These are phyloP conservation scores for Carabus problematicus DNA, from an alignment of 2,888 invertebrate genomes.

Conservation along the genomic window DNA sequence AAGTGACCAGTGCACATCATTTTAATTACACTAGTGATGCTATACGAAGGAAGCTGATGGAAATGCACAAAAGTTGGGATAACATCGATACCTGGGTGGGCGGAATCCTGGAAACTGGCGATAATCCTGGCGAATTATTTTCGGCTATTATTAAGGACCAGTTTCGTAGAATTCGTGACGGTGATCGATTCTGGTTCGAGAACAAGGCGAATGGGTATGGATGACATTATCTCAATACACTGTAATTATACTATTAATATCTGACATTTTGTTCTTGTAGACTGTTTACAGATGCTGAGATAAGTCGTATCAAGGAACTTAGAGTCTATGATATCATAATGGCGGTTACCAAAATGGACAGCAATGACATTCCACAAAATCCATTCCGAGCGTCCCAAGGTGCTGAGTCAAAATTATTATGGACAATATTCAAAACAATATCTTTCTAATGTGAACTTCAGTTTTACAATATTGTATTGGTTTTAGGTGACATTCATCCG, in stretches of 20 bases:
- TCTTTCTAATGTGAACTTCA: no score
- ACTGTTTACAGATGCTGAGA: conserved; percentile 60
- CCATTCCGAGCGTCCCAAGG: conserved; percentile 59
- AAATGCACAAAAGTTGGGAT: conserved; percentile 52
- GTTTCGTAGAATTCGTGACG: conserved; percentile 64
- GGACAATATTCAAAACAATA: background rate
- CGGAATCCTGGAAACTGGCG: conserved; percentile 63
- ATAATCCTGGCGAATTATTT: conserved; percentile 63
- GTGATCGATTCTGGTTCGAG: conserved; percentile 68
- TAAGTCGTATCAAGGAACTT: conserved; percentile 57
- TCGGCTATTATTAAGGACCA: conserved; percentile 63
- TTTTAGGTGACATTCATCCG: conserved; percentile 24
- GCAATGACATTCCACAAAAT: conserved; percentile 60
- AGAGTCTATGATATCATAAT: conserved; percentile 62
- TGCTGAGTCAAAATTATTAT: conserved; percentile 29
- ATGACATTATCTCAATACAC: background rate
- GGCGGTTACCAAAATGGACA: conserved; percentile 59
- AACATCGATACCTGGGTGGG: conserved; percentile 66
- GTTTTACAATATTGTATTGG: conserved; percentile 5
- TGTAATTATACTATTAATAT: background rate
- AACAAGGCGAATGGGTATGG: conserved; percentile 59
- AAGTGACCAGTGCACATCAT: conserved; percentile 49
- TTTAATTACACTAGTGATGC: conserved; percentile 48
- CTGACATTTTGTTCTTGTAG: conserved; percentile 52
- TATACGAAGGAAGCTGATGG: conserved; percentile 52